A percentile compares a stretch with the other conserved stretches of the same genome.
These are phyloP conservation scores for Oryzias sinensis DNA, from an alignment of 2,797 vertebrate species.

Conservation along the genomic window DNA sequence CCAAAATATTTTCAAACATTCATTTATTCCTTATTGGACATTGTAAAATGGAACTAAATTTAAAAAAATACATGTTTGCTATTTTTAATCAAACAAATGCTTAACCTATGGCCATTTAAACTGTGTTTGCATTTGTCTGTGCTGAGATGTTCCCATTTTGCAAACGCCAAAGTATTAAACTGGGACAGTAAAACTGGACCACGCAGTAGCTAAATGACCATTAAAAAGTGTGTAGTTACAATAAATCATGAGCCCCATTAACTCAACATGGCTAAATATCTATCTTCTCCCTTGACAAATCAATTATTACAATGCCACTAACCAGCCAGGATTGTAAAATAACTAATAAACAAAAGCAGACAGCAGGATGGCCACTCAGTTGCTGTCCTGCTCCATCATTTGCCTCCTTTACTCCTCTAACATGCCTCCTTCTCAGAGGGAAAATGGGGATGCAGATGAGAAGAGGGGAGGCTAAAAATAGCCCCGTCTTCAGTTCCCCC, in stretches of 20 bases:
- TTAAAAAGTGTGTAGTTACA: neutral
- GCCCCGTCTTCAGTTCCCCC: constrained; percentile 39
- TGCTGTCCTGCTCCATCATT: constrained; percentile 38
- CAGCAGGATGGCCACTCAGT: constrained; percentile 20
- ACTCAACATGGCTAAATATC: neutral
- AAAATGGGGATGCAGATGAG: constrained; percentile 66
- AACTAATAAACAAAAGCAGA: neutral
- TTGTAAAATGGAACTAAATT: too few species aligned
- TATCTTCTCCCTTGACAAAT: neutral
- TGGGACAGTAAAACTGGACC: constrained; percentile 5
- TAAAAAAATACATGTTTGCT: neutral
- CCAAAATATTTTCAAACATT: too few species aligned
- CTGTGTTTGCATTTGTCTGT: constrained; percentile 8
- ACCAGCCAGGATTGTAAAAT: constrained; percentile 9
- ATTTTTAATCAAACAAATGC: constrained; percentile 6
- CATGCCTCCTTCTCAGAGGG: constrained; percentile 60
- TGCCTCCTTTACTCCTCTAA: constrained; percentile 54
- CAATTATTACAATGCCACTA: neutral
- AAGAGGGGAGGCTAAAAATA: constrained; percentile 74
- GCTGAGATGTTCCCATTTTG: neutral
- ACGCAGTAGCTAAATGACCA: neutral
- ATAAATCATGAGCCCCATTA: neutral
- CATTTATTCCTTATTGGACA: too few species aligned
- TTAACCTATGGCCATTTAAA: constrained; percentile 41
- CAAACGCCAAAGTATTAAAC: constrained; percentile 2